A percentile compares a stretch with the other conserved stretches of the same genome.
Conservation (phyloP, 2,113 vertebrate genomes). For the Oplegnathus fasciatus region DNA sequence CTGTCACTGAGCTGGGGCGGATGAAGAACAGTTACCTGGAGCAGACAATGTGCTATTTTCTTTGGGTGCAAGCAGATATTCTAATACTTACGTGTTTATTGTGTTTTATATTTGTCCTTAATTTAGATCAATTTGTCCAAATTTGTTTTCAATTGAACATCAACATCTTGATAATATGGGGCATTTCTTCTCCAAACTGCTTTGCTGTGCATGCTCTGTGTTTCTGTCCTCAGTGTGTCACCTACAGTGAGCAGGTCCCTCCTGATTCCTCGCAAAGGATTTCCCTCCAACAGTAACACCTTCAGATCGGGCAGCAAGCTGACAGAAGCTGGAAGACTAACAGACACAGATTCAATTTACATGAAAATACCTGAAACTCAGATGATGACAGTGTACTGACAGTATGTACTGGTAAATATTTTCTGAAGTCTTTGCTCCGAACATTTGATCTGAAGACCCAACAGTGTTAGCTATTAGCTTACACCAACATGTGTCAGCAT, state of each 20-base stretch:
- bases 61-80: not conserved
- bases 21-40: not conserved
- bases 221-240: conserved; percentile 22
- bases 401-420: not conserved
- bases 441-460: not conserved
- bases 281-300: conserved; percentile 92
- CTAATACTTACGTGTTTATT: not conserved
- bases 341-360: conserved; percentile 49
- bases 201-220: not conserved
- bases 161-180: not conserved
- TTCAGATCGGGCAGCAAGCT: conserved; percentile 92
- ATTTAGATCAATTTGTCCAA: not conserved
- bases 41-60: too few relatives aligned
- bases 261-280: conserved; percentile 93
- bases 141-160: not conserved
- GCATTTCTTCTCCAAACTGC: too few relatives aligned
- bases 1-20: not conserved
- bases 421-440: not conserved
- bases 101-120: not conserved
- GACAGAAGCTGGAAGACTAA: conserved; percentile 90
- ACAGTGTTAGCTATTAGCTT: not conserved
- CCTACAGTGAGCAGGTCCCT: conserved; percentile 93
- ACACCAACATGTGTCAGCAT: not conserved
- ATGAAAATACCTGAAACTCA: not conserved
- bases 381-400: not conserved